Evolutionary conservation across 2,113 vertebrate genomes (phyloP).

Genomic region (Psittacula cyanocephala): DNA sequence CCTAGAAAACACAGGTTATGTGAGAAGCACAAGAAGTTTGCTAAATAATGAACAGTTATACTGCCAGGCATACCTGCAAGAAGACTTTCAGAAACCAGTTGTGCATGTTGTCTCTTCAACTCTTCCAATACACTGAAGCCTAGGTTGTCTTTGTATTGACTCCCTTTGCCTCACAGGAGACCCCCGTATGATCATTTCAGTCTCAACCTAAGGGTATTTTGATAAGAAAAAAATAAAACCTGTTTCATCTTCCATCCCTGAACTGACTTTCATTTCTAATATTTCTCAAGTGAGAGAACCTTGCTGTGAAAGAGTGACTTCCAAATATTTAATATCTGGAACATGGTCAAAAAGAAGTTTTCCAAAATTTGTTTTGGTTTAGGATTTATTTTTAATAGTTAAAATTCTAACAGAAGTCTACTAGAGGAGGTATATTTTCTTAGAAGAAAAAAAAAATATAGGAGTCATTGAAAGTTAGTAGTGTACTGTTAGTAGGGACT

Average conservation of each 20-base stretch:
- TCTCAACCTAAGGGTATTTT: neutral
- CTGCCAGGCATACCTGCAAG: neutral
- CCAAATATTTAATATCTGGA: neutral
- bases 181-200: neutral
- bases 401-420: rapidly evolving
- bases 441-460: neutral
- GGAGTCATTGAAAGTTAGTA: neutral
- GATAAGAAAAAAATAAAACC: neutral
- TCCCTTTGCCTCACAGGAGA: neutral
- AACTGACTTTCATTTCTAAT: neutral
- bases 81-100: neutral
- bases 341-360: neutral
- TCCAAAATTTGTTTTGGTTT: rapidly evolving
- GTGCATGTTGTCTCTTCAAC: neutral
- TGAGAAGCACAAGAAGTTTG: neutral
- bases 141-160: neutral
- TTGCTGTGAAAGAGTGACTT: neutral
- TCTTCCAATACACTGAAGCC: neutral
- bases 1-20: neutral
- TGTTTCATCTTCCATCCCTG: neutral
- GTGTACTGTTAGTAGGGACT: too few species aligned
- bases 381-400: neutral
- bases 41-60: neutral
- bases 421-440: neutral
- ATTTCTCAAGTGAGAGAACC: neutral